A percentile compares a stretch with the other conserved stretches of the same genome.
Evolutionary conservation across 2,888 invertebrate genomes (phyloP).

Genomic region (Agapetus fuscipes): DNA sequence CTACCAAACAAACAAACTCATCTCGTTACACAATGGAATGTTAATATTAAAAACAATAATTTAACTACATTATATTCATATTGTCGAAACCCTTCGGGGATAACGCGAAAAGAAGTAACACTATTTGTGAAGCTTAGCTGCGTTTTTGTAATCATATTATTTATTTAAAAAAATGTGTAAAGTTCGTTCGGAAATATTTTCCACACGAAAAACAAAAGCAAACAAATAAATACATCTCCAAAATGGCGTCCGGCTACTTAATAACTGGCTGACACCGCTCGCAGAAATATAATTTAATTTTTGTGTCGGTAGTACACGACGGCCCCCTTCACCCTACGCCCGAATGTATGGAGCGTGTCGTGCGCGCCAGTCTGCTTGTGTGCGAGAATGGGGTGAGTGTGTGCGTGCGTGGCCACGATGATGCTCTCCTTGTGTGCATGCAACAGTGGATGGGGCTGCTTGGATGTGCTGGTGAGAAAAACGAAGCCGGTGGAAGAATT

Average conservation of each 20-base stretch:
- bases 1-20: no score
- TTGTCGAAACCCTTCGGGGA: no score
- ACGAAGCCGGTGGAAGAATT: slow-evolving; percentile 18
- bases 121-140: no score
- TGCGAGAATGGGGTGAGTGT: slow-evolving; percentile 2
- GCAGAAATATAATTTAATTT: slow-evolving; percentile 51
- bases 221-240: slow-evolving; percentile 27
- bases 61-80: no score
- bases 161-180: no score
- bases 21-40: no score
- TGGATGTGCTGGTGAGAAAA: slow-evolving; percentile 9
- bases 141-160: no score
- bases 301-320: slow-evolving; percentile 26
- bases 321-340: slow-evolving; percentile 12
- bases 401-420: slow-evolving; percentile 7
- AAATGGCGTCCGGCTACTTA: slow-evolving; percentile 50
- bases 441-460: slow-evolving; percentile 5
- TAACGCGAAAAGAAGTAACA: no score
- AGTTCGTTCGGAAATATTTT: no score
- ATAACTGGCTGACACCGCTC: slow-evolving; percentile 50
- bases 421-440: slow-evolving; percentile 8
- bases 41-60: no score
- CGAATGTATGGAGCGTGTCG: background rate
- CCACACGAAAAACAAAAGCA: no score
- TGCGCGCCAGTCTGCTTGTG: background rate